Evolutionary conservation across 2,113 vertebrate genomes (phyloP), one percentile per base, ranked within the genome.

Genomic region (Hyaena hyaena): DNA sequence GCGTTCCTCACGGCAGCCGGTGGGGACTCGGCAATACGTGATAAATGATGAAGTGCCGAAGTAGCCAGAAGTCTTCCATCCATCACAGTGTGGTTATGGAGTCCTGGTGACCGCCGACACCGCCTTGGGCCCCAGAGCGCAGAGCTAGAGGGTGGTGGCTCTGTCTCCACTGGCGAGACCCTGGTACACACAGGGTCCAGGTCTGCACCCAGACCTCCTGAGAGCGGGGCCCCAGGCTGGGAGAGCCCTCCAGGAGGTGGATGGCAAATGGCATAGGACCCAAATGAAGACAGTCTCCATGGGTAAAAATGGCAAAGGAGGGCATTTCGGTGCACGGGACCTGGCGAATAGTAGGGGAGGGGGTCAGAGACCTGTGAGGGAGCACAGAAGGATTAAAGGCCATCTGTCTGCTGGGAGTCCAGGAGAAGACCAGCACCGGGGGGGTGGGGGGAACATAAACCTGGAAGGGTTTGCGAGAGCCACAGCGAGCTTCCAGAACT

Each of bases 101-200:
- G 81, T 31, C 53, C 79, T 39, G 1, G 0, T n/a, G 19, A 17
- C 81, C 24, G 24, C 76, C 16, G n/a, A 43, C 39, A 1, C 24
- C 12, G 24, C 43, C 7, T 7, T 8, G 19, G 90, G 28, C 10
- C 0, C 45, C 35, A 1, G 65, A 61, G 53, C 61, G 33, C 66
- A 66, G 55, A 63, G 4, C 31, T n/a, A 0, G 35, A 3, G 0
- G 5, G 77, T 1, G 7, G 26, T 23, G 4, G 9, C 55, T 53
- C 4, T 9, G 50, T n/a, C 10, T 55, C 24, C 9, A 8, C 39
- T 6, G 14, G 43, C 0, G 2, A 58, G 61, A 43, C 2, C 5
- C n/a, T 6, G 10, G 19, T 68, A 5, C 26, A 21, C 71, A 24
- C 21, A 11, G 65, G 65, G 21, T 4, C 0, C 2, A 16, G 16